These are phyloP conservation scores for Ceratosolen solmsi DNA, from an alignment of 1,140 invertebrate species.

Conservation along the genomic window DNA sequence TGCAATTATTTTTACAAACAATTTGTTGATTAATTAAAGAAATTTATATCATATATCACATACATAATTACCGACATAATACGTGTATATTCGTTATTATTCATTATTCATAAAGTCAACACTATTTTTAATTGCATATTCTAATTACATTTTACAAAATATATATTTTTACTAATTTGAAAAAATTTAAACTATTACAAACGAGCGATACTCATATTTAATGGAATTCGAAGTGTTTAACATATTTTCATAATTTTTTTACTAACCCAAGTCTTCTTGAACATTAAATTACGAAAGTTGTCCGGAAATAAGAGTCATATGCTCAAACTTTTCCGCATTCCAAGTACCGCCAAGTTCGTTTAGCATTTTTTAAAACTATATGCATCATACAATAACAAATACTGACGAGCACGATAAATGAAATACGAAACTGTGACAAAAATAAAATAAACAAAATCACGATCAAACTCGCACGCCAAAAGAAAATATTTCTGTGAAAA, in stretches of 20 bases:
- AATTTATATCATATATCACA: too few species aligned
- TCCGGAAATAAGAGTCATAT: conserved; percentile 2
- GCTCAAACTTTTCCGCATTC: conserved; percentile 7
- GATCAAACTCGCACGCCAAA: not conserved
- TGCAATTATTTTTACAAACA: too few species aligned
- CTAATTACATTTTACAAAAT: too few species aligned
- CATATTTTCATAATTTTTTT: conserved; percentile 1
- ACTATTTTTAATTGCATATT: too few species aligned
- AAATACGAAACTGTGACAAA: conserved; percentile 5
- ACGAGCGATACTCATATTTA: too few species aligned
- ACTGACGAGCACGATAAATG: not conserved
- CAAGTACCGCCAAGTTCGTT: not conserved
- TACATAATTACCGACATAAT: too few species aligned
- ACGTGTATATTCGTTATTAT: too few species aligned
- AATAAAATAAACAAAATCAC: conserved; percentile 18
- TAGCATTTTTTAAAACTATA: conserved; percentile 12
- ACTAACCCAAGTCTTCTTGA: not conserved
- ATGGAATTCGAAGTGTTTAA: not conserved
- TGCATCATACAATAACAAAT: conserved; percentile 9
- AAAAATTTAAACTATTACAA: too few species aligned
- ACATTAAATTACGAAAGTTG: conserved; percentile 14
- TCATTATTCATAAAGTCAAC: too few species aligned
- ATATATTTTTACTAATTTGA: too few species aligned
- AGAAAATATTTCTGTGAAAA: conserved; percentile 10
- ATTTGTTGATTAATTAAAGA: too few species aligned